Evolutionary conservation across 2,888 invertebrate genomes (phyloP), one percentile per base, ranked within the genome.

Genomic region (Apamea anceps): DNA sequence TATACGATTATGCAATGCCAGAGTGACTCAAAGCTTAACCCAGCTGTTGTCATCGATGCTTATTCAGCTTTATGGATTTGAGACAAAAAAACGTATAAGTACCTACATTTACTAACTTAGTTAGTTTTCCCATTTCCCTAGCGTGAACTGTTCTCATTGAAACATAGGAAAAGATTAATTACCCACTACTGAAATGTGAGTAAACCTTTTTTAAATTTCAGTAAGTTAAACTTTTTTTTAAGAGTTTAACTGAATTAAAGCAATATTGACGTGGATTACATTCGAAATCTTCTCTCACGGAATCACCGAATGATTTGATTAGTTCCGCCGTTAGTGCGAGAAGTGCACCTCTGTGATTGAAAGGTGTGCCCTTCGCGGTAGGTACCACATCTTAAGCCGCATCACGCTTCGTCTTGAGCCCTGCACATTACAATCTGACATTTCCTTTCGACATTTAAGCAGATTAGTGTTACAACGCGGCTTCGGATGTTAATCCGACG

Each of bases 361-460:
- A 92, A 90, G 91, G 87, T 87, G 88, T 88, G 91, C 89, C 93
- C 93, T 94, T 93, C 94, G 94, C 93, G 94, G 95, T 94, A 93
- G 94, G 94, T 94, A 92, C 90, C 90, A 86, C 91, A 92, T 86
- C 88, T 92, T 96, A 96, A 96, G 95, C 95, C 95, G 91, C 95
- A 93, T 95, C 95, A 95, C 92, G 92, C 92, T 85, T 91, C 91
- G 92, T 91, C 93, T 93, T 88, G 92, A 91, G 94, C 95, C 94
- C 95, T 95, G 95, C 94, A 94, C 94, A 93, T 96, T 96, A 95
- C 96, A 96, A 97, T 96, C 97, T 95, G 97, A 97, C 97, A 95
- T 97, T 97, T 97, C 97, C 97, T 96, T 95, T 96, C 95, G 97
- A 96, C 96, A 96, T 97, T 96, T 95, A 96, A 97, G 96, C 95